Percentiles rank a stretch among this genome's conserved stretches.
These are phyloP conservation scores for Apis dorsata DNA, from an alignment of 1,140 invertebrate genomes.

Conservation along the genomic window DNA sequence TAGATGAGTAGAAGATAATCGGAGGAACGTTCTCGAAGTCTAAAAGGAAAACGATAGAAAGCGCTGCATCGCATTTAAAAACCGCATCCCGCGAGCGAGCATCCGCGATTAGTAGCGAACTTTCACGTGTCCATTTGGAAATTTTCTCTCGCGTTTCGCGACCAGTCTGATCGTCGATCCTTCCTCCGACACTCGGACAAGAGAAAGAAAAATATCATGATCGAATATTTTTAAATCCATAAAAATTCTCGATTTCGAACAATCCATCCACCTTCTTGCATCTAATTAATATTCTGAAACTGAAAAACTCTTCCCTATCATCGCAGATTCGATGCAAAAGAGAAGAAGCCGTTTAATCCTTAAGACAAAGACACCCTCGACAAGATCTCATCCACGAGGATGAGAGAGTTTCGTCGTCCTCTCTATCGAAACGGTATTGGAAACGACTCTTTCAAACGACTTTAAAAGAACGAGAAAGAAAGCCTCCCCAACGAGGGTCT, in stretches of 20 bases:
- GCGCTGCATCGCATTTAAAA: constrained; percentile 52
- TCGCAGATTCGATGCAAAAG: no score
- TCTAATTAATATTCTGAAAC: no score
- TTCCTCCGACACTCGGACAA: neutral
- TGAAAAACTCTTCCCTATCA: no score
- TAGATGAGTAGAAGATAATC: neutral
- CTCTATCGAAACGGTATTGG: neutral
- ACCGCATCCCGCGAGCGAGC: constrained; percentile 53
- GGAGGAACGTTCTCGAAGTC: constrained; percentile 1
- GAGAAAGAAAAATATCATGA: neutral
- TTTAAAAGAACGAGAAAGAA: neutral
- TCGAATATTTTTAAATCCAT: no score
- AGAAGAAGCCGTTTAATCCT: no score
- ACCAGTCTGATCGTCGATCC: constrained; percentile 29
- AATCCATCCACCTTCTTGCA: no score
- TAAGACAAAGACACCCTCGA: no score
- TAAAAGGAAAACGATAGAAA: constrained; percentile 65
- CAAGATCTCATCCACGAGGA: no score
- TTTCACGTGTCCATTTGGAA: constrained; percentile 54
- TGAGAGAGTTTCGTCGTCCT: neutral
- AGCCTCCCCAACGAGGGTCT: neutral
- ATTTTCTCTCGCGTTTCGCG: constrained; percentile 57
- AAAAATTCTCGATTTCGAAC: no score
- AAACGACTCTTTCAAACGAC: neutral
- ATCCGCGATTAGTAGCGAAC: constrained; percentile 59